Percentiles rank a stretch among this genome's conserved stretches.
phyloP scores from a whole-genome alignment of 2,888 invertebrate species.

The Parthenolecanium corni region DNA sequence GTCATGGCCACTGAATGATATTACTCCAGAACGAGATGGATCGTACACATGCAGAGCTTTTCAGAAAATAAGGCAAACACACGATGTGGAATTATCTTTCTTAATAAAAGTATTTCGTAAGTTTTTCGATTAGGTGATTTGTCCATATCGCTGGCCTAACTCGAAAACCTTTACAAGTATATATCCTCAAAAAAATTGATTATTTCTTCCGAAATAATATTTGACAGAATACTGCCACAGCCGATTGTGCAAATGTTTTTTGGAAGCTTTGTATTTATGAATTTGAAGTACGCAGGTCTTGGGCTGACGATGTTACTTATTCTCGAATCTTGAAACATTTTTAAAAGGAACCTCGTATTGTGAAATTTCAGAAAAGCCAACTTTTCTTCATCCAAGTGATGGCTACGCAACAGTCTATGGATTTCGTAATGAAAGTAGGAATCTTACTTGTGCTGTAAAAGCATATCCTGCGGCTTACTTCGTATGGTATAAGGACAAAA shows the following conservation, averaged over 20 bases:
- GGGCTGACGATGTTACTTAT: too few species aligned
- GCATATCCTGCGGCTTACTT: constrained; percentile 24
- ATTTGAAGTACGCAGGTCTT: too few species aligned
- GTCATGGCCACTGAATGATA: too few species aligned
- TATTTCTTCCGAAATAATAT: too few species aligned
- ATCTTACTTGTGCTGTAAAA: constrained; percentile 19
- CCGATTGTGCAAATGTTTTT: too few species aligned
- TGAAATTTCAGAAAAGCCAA: not conserved
- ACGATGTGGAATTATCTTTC: constrained; percentile 11
- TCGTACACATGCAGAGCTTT: constrained; percentile 21
- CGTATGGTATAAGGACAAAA: constrained; percentile 21
- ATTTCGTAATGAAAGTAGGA: constrained; percentile 7
- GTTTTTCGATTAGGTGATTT: not conserved
- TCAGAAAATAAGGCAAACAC: constrained; percentile 23
- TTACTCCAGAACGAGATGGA: not conserved
- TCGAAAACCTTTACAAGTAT: too few species aligned
- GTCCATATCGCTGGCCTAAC: too few species aligned
- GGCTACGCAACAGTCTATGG: not conserved
- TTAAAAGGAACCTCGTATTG: not conserved
- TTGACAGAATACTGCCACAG: too few species aligned
- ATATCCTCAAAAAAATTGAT: too few species aligned
- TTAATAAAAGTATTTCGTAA: constrained; percentile 13
- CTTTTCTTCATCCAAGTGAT: not conserved
- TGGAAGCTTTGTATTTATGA: too few species aligned
- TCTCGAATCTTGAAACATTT: too few species aligned